Evolutionary conservation across 2,888 invertebrate genomes (phyloP).

Genomic region (Tinea pellionella): DNA sequence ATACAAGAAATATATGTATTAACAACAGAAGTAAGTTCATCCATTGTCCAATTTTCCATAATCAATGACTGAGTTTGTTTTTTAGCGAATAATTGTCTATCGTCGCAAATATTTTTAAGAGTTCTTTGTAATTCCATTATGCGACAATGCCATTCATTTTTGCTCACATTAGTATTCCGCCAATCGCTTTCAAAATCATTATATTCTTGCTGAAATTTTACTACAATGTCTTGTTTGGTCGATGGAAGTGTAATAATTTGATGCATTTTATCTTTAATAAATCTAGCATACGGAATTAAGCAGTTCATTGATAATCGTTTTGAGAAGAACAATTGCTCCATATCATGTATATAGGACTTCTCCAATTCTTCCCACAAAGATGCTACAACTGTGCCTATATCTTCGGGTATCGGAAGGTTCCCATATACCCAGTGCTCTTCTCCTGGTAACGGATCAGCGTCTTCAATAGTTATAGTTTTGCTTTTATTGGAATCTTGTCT

Average conservation of each 20-base stretch:
- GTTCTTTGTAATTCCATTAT: slow-evolving; percentile 59
- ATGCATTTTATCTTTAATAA: slow-evolving; percentile 63
- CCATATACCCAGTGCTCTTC: slow-evolving; percentile 61
- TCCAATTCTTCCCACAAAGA: slow-evolving; percentile 65
- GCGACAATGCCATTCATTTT: slow-evolving; percentile 72
- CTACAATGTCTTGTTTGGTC: slow-evolving; percentile 66
- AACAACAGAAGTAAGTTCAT: slow-evolving; percentile 61
- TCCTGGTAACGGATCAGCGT: slow-evolving; percentile 37
- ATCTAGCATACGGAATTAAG: slow-evolving; percentile 67
- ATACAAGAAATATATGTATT: slow-evolving; percentile 68
- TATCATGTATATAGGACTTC: slow-evolving; percentile 55
- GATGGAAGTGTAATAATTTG: slow-evolving; percentile 68
- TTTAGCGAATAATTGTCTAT: slow-evolving; percentile 64
- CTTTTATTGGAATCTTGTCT: slow-evolving; percentile 27
- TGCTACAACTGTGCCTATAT: slow-evolving; percentile 46
- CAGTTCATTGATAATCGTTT: slow-evolving; percentile 65
- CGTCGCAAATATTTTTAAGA: slow-evolving; percentile 69
- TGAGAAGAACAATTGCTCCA: slow-evolving; percentile 69
- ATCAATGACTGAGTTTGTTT: slow-evolving; percentile 62
- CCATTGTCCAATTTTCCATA: slow-evolving; percentile 67
- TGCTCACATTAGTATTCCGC: slow-evolving; percentile 65
- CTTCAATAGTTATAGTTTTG: slow-evolving; percentile 27
- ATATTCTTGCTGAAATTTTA: slow-evolving; percentile 68
- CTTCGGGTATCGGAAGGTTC: slow-evolving; percentile 41
- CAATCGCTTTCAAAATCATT: slow-evolving; percentile 72